Evolutionary conservation across 1,140 invertebrate species (phyloP).

Genomic region (Drosophila suzukii): DNA sequence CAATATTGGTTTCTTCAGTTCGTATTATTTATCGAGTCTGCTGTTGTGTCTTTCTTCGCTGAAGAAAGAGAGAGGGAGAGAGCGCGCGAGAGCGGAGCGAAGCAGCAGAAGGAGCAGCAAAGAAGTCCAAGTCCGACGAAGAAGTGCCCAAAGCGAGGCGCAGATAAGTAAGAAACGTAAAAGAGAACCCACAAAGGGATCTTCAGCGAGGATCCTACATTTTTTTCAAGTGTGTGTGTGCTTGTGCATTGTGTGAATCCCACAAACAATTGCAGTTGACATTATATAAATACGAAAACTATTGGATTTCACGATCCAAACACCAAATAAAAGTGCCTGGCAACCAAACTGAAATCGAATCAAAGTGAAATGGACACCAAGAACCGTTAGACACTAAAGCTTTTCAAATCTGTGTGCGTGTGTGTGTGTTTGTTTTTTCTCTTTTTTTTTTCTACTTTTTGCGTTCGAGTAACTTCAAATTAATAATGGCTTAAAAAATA

Average conservation of each 20-base stretch:
- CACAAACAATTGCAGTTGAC: constrained; percentile 21
- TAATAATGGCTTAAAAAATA: constrained; percentile 28
- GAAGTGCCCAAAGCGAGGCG: constrained; percentile 58
- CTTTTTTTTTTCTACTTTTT: constrained; percentile 17
- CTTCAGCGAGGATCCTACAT: constrained; percentile 25
- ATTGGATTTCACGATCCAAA: constrained; percentile 3
- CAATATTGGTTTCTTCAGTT: constrained; percentile 62
- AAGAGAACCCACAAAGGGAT: constrained; percentile 16
- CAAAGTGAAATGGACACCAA: constrained; percentile 25
- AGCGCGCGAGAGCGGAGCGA: constrained; percentile 7
- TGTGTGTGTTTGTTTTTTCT: constrained; percentile 25
- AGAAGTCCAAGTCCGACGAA: constrained; percentile 41
- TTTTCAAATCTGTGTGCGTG: constrained; percentile 4
- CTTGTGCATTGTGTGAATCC: constrained; percentile 9
- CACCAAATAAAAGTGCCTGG: background rate
- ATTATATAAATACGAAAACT: background rate
- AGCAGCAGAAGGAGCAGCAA: constrained; percentile 9
- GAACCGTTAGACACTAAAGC: constrained; percentile 20
- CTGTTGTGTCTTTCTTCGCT: constrained; percentile 56
- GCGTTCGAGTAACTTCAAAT: constrained; percentile 7
- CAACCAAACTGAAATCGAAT: background rate
- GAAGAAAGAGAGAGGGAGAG: constrained; percentile 23
- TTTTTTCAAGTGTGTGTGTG: constrained; percentile 28
- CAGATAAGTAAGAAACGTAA: constrained; percentile 67
- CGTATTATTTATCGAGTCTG: constrained; percentile 60